phyloP scores from a whole-genome alignment of 2,113 vertebrate genomes.

The Phaethornis superciliosus region DNA sequence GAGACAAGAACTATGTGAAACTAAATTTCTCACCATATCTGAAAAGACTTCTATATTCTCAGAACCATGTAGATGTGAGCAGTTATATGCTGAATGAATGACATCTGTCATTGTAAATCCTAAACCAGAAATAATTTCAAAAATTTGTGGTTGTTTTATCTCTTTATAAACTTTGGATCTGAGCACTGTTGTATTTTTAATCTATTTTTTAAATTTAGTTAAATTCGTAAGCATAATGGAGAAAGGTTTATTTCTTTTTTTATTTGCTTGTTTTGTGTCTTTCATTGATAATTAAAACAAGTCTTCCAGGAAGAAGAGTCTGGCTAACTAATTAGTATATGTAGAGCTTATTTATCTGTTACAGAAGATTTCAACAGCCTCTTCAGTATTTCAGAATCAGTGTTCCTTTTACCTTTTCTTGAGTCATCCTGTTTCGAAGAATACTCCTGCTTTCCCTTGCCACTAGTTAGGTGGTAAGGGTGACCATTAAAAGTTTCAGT shows the following conservation, averaged over 20 bases:
- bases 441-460: neutral
- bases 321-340: neutral
- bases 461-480: neutral
- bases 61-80: neutral
- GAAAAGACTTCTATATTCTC: neutral
- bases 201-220: neutral
- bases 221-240: neutral
- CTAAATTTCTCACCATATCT: neutral
- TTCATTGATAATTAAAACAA: neutral
- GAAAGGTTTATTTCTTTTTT: neutral
- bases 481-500: neutral
- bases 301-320: neutral
- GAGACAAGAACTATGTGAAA: neutral
- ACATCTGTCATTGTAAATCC: neutral
- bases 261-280: neutral
- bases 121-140: neutral
- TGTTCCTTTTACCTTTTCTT: neutral
- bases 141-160: neutral
- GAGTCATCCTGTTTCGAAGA: neutral
- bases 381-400: neutral
- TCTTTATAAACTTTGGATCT: fast-evolving
- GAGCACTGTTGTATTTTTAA: neutral
- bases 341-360: neutral
- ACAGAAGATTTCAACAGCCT: neutral
- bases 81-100: neutral